Evolutionary conservation across 2,113 vertebrate species (phyloP), one percentile per base, ranked within the genome.

Genomic region (Rana temporaria): DNA sequence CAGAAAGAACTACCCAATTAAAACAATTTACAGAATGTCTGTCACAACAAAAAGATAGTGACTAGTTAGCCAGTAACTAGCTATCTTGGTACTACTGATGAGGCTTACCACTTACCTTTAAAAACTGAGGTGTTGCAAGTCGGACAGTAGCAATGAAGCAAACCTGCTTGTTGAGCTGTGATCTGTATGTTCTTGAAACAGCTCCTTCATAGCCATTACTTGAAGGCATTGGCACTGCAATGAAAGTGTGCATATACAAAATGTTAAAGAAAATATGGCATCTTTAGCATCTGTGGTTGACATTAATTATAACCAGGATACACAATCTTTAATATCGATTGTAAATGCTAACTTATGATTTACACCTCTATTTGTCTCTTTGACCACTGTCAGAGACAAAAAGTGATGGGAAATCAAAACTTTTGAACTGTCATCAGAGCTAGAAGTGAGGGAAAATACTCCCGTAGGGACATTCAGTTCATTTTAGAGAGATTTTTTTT

Each of bases 91-190:
- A 24, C 16, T 20, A 60, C 4, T 20, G 59, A 60, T 22, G 11
- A 74, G 19, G 20, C 38, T 19, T 2, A n/a, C 0, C 57, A 79
- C 91, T 88, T 88, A 90, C 94, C 93, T 95, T 95, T 87, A 95
- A 80, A 86, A 95, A 93, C 67, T 95, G 94, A 55, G 94, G 94
- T 0, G 94, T 95, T 67, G 94, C 92, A 88, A 95, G 92, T 8
- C 93, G 93, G 78, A 95, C 94, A 0, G 94, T 94, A 0, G 94
- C 94, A 3, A 95, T 92, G 26, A 95, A 95, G 81, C 92, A 95
- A 84, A 92, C 80, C 24, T 93, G 92, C 85, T 94, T 93, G 67
- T 89, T 90, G 0, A 89, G 86, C 4, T 92, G 83, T 81, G 91
- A 56, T 78, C 85, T 88, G 85, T 93, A 92, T 79, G 92, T 88